Percentiles rank a stretch among this genome's conserved stretches.
These are phyloP conservation scores for Sisor rabdophorus DNA, from an alignment of 2,113 vertebrate species.

Conservation along the genomic window DNA sequence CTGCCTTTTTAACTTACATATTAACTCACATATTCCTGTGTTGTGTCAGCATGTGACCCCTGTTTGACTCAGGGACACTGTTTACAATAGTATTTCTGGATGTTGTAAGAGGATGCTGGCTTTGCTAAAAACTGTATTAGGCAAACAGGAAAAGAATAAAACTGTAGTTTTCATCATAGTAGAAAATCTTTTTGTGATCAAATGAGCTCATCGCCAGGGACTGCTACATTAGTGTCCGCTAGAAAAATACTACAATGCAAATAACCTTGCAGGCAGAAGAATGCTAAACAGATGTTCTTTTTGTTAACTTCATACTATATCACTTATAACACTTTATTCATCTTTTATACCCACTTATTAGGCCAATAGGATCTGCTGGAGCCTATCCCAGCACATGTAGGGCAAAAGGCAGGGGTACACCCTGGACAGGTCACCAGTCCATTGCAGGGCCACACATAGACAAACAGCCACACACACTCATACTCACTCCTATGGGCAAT, in stretches of 20 bases:
- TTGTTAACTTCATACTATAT: too few relatives aligned
- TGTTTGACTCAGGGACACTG: constrained; percentile 14
- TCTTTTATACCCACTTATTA: too few relatives aligned
- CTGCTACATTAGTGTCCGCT: constrained; percentile 2
- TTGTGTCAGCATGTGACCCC: constrained; percentile 8
- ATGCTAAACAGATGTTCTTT: constrained; percentile 10
- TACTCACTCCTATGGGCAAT: too few relatives aligned
- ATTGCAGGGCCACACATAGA: too few relatives aligned
- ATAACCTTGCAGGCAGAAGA: constrained; percentile 38
- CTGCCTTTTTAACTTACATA: not conserved
- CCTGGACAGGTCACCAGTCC: too few relatives aligned
- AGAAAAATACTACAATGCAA: not conserved
- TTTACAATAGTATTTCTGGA: constrained; percentile 27
- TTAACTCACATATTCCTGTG: constrained; percentile 19
- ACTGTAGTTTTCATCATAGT: too few relatives aligned
- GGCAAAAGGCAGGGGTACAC: too few relatives aligned
- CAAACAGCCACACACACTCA: too few relatives aligned
- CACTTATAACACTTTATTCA: too few relatives aligned
- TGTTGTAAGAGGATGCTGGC: not conserved
- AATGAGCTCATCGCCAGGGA: constrained; percentile 25
- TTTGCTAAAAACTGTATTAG: not conserved
- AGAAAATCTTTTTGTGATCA: constrained; percentile 24
- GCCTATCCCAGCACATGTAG: too few relatives aligned
- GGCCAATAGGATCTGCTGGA: too few relatives aligned
- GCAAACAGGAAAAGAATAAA: not conserved